A percentile compares a stretch with the other conserved stretches of the same genome.
Conservation (phyloP, 2,113 vertebrate species). For the Arvicanthis niloticus region DNA sequence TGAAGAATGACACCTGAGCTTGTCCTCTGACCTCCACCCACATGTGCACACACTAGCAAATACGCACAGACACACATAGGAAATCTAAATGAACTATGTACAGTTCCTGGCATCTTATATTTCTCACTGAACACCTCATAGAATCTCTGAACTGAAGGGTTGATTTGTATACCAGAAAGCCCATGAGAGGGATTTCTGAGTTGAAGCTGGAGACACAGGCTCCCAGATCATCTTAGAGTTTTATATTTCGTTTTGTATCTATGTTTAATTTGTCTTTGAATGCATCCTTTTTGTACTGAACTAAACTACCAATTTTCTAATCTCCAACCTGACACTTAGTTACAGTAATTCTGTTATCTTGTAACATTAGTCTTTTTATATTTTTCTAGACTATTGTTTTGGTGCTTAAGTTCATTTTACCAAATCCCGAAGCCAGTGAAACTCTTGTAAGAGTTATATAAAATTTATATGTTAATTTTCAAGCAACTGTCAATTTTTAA, state of each 20-base stretch:
- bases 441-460: not conserved
- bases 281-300: not conserved
- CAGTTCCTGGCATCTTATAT: constrained; percentile 19
- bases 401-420: constrained; percentile 38
- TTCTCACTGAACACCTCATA: constrained; percentile 36
- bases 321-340: not conserved
- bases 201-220: not conserved
- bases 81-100: not conserved
- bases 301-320: constrained; percentile 36
- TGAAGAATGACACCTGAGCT: not conserved
- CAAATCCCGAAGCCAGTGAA: constrained; percentile 14
- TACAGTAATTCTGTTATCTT: not conserved
- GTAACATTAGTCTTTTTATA: constrained; percentile 19
- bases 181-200: not conserved
- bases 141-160: constrained; percentile 1
- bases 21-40: not conserved
- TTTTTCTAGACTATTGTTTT: constrained; percentile 27
- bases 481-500: constrained; percentile 27
- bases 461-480: constrained; percentile 54
- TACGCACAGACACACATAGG: not conserved
- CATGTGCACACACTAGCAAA: not conserved
- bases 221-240: constrained; percentile 7
- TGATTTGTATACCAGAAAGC: constrained; percentile 39
- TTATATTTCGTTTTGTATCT: not conserved
- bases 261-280: constrained; percentile 14